phyloP scores from a whole-genome alignment of 2,888 invertebrate genomes.

The Nasonia oneida region DNA sequence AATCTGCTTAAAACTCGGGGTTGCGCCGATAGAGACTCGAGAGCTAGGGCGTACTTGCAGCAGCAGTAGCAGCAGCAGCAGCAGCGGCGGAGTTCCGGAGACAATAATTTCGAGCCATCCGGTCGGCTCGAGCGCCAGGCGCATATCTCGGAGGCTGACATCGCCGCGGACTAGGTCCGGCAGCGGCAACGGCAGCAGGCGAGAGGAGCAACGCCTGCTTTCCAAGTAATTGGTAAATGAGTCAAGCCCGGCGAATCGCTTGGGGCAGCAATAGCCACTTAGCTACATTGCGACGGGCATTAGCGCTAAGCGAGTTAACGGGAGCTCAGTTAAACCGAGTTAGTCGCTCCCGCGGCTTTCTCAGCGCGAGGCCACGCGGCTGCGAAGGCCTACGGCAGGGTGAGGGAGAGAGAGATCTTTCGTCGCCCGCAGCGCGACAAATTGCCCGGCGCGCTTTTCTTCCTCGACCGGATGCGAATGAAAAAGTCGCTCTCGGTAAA shows the following conservation, averaged over 20 bases:
- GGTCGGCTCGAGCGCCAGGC: neutral
- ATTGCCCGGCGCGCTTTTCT: constrained; percentile 22
- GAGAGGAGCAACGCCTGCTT: constrained; percentile 64
- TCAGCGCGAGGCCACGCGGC: neutral
- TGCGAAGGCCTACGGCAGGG: neutral
- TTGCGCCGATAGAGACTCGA: neutral
- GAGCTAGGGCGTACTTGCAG: neutral
- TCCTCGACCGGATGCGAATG: neutral
- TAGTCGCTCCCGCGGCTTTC: neutral
- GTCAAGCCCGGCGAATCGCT: constrained; percentile 69
- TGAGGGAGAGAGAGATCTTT: neutral
- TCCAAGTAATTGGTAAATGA: constrained; percentile 74
- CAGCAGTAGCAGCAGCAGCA: too few relatives aligned
- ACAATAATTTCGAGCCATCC: constrained; percentile 4
- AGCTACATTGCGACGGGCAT: constrained; percentile 72
- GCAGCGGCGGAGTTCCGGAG: neutral
- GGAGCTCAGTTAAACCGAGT: constrained; percentile 66
- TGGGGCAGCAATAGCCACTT: constrained; percentile 70
- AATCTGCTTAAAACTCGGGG: constrained; percentile 31
- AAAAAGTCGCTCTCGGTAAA: constrained; percentile 17
- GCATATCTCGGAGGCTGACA: neutral
- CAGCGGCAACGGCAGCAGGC: neutral
- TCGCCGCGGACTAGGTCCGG: neutral
- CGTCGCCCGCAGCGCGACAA: neutral
- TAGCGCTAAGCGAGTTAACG: constrained; percentile 76